Evolutionary conservation across 2,888 invertebrate genomes (phyloP).

Genomic region (Gibbula magus): DNA sequence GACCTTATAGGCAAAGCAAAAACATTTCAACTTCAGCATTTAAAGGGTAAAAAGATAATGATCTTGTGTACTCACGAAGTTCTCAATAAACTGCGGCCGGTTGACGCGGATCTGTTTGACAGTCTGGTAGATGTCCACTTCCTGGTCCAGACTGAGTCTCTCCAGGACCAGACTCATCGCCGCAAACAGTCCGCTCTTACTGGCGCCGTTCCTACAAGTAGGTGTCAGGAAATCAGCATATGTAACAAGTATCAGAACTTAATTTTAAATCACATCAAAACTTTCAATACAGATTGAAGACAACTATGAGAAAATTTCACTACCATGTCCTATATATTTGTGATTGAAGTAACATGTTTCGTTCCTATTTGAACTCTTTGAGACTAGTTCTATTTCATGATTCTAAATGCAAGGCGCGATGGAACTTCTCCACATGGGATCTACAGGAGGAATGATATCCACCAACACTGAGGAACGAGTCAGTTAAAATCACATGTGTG

Average conservation of each 20-base stretch:
- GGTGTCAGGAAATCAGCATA: not conserved
- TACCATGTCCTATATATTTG: too few species aligned
- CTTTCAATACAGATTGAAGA: too few species aligned
- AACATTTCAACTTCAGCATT: not conserved
- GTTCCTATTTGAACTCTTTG: too few species aligned
- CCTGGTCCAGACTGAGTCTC: constrained; percentile 70
- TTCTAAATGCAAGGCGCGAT: too few species aligned
- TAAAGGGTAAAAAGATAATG: too few species aligned
- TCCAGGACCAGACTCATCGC: constrained; percentile 70
- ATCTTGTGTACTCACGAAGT: constrained; percentile 52
- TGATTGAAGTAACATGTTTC: too few species aligned
- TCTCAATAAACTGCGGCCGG: constrained; percentile 71
- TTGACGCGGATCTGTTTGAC: constrained; percentile 72
- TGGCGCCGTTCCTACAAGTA: constrained; percentile 70
- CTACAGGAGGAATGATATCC: too few species aligned
- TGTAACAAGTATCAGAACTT: not conserved
- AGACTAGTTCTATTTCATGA: too few species aligned
- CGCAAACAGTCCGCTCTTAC: constrained; percentile 71
- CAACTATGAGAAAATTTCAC: too few species aligned
- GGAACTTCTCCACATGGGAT: too few species aligned
- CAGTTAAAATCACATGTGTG: too few species aligned
- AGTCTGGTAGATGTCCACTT: constrained; percentile 73
- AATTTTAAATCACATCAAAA: not conserved
- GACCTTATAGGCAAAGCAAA: not conserved
- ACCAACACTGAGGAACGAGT: not conserved